These are phyloP conservation scores for Acomys russatus DNA, from an alignment of 2,797 vertebrate species.

Conservation along the genomic window DNA sequence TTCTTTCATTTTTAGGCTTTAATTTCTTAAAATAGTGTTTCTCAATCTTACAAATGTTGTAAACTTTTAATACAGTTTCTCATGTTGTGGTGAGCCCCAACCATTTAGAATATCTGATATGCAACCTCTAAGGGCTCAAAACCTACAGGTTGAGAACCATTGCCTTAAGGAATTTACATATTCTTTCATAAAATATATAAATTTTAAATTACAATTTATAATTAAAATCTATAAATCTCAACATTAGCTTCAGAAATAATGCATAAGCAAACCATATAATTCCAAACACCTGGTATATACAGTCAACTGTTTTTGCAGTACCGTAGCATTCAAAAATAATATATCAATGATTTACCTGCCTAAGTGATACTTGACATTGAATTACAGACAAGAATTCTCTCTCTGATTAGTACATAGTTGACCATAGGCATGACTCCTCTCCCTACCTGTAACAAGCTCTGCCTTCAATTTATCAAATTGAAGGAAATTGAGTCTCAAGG, in stretches of 20 bases:
- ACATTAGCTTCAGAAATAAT: not conserved
- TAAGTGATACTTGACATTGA: not conserved
- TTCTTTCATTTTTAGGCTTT: not conserved
- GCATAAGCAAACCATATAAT: not conserved
- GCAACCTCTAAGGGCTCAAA: not conserved
- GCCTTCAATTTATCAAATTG: not conserved
- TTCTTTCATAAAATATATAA: not conserved
- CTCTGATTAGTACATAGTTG: not conserved
- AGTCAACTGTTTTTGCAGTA: not conserved
- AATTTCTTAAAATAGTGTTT: not conserved
- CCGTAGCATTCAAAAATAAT: not conserved
- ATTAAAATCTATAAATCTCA: not conserved
- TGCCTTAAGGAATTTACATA: not conserved
- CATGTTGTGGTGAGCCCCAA: not conserved
- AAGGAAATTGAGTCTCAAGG: not conserved
- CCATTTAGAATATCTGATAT: not conserved
- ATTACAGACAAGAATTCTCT: conserved; percentile 2
- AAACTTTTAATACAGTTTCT: not conserved
- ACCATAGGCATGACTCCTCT: not conserved
- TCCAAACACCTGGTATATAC: not conserved
- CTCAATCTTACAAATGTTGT: not conserved
- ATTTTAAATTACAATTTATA: not conserved
- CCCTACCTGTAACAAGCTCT: not conserved
- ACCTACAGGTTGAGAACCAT: not conserved
- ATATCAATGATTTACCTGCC: not conserved